Conservation (phyloP, 2,888 invertebrate genomes). For the Trissoscelio sp. region DNA sequence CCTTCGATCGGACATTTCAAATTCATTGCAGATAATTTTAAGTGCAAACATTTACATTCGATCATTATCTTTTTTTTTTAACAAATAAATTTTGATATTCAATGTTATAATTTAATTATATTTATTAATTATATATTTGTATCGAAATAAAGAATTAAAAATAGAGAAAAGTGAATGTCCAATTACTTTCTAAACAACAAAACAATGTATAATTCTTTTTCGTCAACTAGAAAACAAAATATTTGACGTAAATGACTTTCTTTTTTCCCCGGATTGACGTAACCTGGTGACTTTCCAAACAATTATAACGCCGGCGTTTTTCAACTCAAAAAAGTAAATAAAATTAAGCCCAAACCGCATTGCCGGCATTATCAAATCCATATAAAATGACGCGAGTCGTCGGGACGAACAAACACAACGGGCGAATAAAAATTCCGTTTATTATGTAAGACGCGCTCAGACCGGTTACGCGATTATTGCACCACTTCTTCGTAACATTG, state of each 20-base stretch:
- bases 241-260: conserved; percentile 42
- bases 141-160: no score
- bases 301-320: conserved; percentile 36
- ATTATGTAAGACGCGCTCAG: conserved; percentile 56
- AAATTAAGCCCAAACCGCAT: conserved; percentile 11
- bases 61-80: no score
- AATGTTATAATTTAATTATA: no score
- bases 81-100: no score
- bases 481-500: conserved; percentile 64
- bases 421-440: conserved; percentile 43
- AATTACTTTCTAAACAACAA: conserved; percentile 15
- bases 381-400: conserved; percentile 21
- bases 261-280: conserved; percentile 24
- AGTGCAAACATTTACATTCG: no score
- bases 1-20: not conserved
- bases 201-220: conserved; percentile 39
- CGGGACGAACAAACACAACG: conserved; percentile 31
- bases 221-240: conserved; percentile 49
- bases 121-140: no score
- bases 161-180: no score
- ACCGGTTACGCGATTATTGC: conserved; percentile 63
- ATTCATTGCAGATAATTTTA: no score
- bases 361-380: conserved; percentile 27
- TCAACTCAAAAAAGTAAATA: conserved; percentile 26
- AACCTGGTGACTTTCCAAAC: conserved; percentile 42